These are phyloP conservation scores for Oceanites oceanicus DNA, from an alignment of 2,113 vertebrate species.

Conservation along the genomic window DNA sequence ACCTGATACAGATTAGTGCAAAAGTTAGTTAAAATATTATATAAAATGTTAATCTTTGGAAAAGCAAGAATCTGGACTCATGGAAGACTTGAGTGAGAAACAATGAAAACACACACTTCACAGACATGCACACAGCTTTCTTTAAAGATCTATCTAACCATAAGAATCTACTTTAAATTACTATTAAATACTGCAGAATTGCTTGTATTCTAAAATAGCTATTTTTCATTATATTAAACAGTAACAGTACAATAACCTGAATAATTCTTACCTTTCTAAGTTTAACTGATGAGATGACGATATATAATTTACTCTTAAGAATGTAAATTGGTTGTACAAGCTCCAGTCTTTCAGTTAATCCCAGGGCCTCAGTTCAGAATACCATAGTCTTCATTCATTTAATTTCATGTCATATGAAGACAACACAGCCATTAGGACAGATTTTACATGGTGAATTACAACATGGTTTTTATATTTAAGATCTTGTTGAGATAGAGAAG, in stretches of 20 bases:
- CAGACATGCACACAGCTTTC: background rate
- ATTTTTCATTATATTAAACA: background rate
- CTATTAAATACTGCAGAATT: background rate
- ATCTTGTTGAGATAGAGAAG: background rate
- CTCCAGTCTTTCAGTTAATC: background rate
- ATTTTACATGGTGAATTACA: slow-evolving; percentile 22
- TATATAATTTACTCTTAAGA: background rate
- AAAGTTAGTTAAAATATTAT: background rate
- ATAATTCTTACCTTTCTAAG: background rate
- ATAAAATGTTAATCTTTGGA: background rate
- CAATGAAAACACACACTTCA: rapidly evolving
- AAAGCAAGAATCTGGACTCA: background rate
- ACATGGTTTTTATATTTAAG: background rate
- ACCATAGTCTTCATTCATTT: background rate
- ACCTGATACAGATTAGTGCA: background rate
- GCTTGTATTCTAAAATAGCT: background rate
- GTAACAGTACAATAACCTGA: background rate
- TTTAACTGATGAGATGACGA: background rate
- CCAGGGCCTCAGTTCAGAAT: background rate
- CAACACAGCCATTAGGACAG: background rate
- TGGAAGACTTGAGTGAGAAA: background rate
- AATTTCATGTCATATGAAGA: slow-evolving; percentile 27
- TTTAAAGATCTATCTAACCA: background rate
- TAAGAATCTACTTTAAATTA: background rate
- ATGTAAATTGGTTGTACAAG: slow-evolving; percentile 10